Percentiles rank a stretch among this genome's conserved stretches.
These are phyloP conservation scores for zebrafish (Danio rerio) DNA, from an alignment of 2,113 vertebrate species.

Conservation along the genomic window GRCz12tu NC_133198.1:24737501-24738000, in stretches of 20 bases:
- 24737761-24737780: constrained; percentile 29
- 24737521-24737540: constrained; percentile 13
- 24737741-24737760: constrained; percentile 14
- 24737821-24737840: constrained; percentile 27
- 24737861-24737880: not conserved
- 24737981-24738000: not conserved
- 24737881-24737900: not conserved
- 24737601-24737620: constrained; percentile 10
- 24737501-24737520: constrained; percentile 24
- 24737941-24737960: too few species aligned
- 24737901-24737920: not conserved
- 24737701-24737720: constrained; percentile 15
- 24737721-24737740: constrained; percentile 18
- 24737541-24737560: constrained; percentile 11
- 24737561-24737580: constrained; percentile 35
- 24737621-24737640: not conserved
- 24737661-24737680: not conserved
- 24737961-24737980: not conserved
- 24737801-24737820: constrained; percentile 20
- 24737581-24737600: not conserved
- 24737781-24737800: constrained; percentile 6
- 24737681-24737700: constrained; percentile 28
- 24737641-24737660: constrained; percentile 6
- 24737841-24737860: not conserved
- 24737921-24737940: too few species aligned